Conservation (phyloP, 1,140 invertebrate genomes). For the Choristoneura fumiferana region DNA sequence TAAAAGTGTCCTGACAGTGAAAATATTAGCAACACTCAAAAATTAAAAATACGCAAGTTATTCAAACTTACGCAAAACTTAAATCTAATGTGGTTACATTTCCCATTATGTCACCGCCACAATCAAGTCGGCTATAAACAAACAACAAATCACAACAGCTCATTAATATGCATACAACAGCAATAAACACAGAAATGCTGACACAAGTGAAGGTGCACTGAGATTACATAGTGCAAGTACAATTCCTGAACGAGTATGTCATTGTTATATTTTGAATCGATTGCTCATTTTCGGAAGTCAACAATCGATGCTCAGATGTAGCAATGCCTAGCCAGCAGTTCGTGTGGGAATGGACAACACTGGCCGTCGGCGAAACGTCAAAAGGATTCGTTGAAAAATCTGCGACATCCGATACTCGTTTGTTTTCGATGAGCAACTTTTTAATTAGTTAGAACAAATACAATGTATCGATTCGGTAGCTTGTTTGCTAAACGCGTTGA, state of each 20-base stretch:
- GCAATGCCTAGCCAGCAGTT: slow-evolving; percentile 46
- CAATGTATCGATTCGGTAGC: not conserved
- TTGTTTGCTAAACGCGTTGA: not conserved
- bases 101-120: not conserved
- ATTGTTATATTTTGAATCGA: slow-evolving; percentile 27
- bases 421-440: slow-evolving; percentile 42
- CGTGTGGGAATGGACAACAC: slow-evolving; percentile 73
- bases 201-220: not conserved
- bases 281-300: slow-evolving; percentile 59
- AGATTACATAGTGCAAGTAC: not conserved
- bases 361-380: slow-evolving; percentile 56
- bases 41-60: no score
- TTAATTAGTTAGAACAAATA: slow-evolving; percentile 26
- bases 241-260: slow-evolving; percentile 17
- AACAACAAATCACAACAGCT: slow-evolving; percentile 4
- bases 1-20: no score
- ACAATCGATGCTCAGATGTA: slow-evolving; percentile 45
- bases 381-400: slow-evolving; percentile 59
- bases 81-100: no score
- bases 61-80: not conserved
- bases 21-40: no score
- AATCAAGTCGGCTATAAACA: not conserved
- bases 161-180: slow-evolving; percentile 12
- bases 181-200: not conserved
- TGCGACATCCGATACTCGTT: slow-evolving; percentile 52